Conservation (phyloP, 1,140 invertebrate genomes). For the Drosophila subobscura region DNA sequence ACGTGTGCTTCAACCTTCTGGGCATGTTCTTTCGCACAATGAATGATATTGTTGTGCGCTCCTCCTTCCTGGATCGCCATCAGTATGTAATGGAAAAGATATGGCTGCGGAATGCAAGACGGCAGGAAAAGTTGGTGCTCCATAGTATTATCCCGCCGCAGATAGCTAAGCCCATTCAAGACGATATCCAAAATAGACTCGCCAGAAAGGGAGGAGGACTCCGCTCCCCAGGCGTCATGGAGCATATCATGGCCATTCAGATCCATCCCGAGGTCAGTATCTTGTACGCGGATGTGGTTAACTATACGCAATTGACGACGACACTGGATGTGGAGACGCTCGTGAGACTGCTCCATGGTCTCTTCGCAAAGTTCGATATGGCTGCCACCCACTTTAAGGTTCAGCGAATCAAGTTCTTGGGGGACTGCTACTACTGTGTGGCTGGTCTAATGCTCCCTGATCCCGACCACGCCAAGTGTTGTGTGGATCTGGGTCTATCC, state of each 20-base stretch:
- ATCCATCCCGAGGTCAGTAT: constrained; percentile 95
- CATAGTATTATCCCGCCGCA: constrained; percentile 94
- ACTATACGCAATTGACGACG: constrained; percentile 95
- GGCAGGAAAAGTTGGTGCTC: constrained; percentile 93
- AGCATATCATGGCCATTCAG: constrained; percentile 93
- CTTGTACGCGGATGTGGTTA: constrained; percentile 97
- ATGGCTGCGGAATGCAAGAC: constrained; percentile 90
- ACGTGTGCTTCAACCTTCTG: constrained; percentile 90
- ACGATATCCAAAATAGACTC: constrained; percentile 89
- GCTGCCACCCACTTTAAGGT: constrained; percentile 89
- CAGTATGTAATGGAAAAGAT: constrained; percentile 93
- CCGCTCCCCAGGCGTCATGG: background rate
- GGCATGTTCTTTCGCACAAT: constrained; percentile 93
- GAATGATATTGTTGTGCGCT: constrained; percentile 92
- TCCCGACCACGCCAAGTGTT: constrained; percentile 92
- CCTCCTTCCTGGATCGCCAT: constrained; percentile 93
- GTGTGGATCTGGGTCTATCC: constrained; percentile 92
- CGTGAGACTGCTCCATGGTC: constrained; percentile 94
- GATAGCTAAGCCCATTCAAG: constrained; percentile 90
- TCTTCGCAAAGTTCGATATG: constrained; percentile 97
- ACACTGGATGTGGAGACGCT: constrained; percentile 91
- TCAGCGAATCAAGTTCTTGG: constrained; percentile 94
- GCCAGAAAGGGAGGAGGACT: constrained; percentile 56
- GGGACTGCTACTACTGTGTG: constrained; percentile 97
- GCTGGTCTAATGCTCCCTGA: constrained; percentile 91